These are phyloP conservation scores for Platycheirus rosarum DNA, from an alignment of 2,888 invertebrate genomes.

Conservation along the genomic window DNA sequence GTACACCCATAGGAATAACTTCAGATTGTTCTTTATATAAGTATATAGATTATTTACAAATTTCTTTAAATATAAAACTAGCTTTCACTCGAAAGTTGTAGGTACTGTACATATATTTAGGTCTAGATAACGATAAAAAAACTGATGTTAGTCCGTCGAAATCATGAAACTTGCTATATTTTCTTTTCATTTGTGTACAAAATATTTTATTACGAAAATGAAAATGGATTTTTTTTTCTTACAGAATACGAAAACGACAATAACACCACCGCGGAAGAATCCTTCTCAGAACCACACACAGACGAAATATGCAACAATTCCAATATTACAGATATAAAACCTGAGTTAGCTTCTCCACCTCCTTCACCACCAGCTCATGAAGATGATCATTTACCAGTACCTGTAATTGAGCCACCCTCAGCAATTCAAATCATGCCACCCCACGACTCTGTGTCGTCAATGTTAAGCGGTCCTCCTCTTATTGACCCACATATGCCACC, in stretches of 20 bases:
- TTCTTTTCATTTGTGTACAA: too few relatives aligned
- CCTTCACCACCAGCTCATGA: conserved; percentile 26
- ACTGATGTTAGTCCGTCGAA: too few relatives aligned
- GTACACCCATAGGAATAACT: too few relatives aligned
- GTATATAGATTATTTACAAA: too few relatives aligned
- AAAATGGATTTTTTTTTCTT: conserved; percentile 21
- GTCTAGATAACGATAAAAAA: too few relatives aligned
- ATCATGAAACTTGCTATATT: too few relatives aligned
- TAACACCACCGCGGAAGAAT: conserved; percentile 48
- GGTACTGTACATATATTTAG: too few relatives aligned
- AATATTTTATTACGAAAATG: too few relatives aligned
- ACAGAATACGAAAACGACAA: conserved; percentile 60
- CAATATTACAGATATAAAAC: conserved; percentile 54
- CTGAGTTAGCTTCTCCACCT: conserved; percentile 49
- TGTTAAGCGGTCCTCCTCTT: not conserved
- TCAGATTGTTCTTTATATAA: too few relatives aligned
- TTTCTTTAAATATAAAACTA: too few relatives aligned
- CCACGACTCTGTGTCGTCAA: not conserved
- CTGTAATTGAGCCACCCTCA: conserved; percentile 39
- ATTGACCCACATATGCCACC: conserved; percentile 45
- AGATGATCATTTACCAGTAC: conserved; percentile 38
- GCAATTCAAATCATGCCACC: not conserved
- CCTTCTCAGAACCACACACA: conserved; percentile 39
- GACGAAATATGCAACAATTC: conserved; percentile 75
- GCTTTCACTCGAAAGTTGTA: too few relatives aligned